Evolutionary conservation across 92 coral and sea anemone genomes (phyloP), one percentile per base, ranked within the genome.

Genomic region (Pocillopora grandis): DNA sequence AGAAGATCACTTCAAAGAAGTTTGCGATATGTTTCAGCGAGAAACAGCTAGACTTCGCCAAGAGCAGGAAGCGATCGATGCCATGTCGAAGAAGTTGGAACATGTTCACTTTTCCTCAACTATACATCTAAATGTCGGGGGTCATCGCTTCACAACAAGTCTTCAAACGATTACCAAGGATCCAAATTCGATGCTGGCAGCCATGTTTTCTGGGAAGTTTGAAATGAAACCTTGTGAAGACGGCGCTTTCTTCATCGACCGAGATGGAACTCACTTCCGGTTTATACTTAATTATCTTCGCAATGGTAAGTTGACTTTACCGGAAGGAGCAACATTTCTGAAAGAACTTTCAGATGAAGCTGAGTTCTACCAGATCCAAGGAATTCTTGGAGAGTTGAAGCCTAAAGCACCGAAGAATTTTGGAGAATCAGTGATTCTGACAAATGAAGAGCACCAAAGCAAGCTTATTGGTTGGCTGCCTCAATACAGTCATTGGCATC

Each of bases 111-210:
- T 89, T 68, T 61, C 85, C 16, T 85, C 88, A 21, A 87, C 77
- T 35, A 59, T 89, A n/a, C 76, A 78, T 66, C 80, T 89, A 7
- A 89, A 89, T 76, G 87, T 89, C 59, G 92, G 89, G 18, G 92
- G 92, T 2, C 83, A 73, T 21, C 10, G 74, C 42, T 89, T 89
- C 70, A 89, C 87, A 19, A 89, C 92, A 66, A 74, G 62, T 16
- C 16, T 59, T 59, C 62, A 59, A 10, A 59, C 14, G 16, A 2
- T 59, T 9, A 59, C 62, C 14, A 59, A 59, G 10, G 62, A 59
- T 59, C 62, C 62, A 59, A 10, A 59, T 12, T 59, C 62, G 62
- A 59, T 59, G 62, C 14, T 59, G 14, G 62, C 62, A 2, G 62
- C 18, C 62, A 42, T 42, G 52, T 42, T 42, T 7, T 42, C 52